phyloP scores from a whole-genome alignment of 2,797 vertebrate genomes.

The Dermochelys coriacea region DNA sequence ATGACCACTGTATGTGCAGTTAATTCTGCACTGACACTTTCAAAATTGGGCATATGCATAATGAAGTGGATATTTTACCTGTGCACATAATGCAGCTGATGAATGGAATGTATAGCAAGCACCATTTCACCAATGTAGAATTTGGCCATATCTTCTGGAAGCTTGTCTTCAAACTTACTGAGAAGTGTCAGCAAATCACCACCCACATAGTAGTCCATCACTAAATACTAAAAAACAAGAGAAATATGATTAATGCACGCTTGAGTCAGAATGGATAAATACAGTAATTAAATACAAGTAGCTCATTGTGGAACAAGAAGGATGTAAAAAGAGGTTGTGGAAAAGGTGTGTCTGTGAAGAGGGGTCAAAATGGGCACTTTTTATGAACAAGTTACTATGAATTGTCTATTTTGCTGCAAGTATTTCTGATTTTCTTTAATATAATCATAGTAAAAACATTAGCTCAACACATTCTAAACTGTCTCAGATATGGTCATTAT shows the following conservation, averaged over 20 bases:
- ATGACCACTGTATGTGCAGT: not conserved
- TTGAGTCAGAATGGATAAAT: not conserved
- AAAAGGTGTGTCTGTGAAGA: not conserved
- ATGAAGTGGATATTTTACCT: constrained; percentile 80
- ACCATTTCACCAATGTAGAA: constrained; percentile 99
- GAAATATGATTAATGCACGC: not conserved
- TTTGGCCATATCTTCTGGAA: constrained; percentile 96
- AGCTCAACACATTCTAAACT: not conserved
- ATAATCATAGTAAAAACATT: not conserved
- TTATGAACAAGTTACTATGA: not conserved
- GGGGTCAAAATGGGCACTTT: not conserved
- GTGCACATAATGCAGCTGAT: constrained; percentile 97
- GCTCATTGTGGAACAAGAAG: accelerated
- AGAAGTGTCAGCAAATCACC: constrained; percentile 96
- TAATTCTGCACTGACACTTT: not conserved
- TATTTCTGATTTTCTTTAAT: not conserved
- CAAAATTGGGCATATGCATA: not conserved
- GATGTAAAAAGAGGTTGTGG: not conserved
- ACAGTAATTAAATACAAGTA: not conserved
- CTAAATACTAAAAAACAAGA: constrained; percentile 86
- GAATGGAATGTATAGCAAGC: constrained; percentile 95
- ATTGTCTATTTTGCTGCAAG: not conserved
- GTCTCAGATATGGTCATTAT: not conserved
- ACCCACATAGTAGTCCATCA: constrained; percentile 99
- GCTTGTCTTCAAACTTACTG: constrained; percentile 97